These are phyloP conservation scores for Leptoteleia sp. DNA, from an alignment of 1,140 invertebrate species.

Conservation along the genomic window DNA sequence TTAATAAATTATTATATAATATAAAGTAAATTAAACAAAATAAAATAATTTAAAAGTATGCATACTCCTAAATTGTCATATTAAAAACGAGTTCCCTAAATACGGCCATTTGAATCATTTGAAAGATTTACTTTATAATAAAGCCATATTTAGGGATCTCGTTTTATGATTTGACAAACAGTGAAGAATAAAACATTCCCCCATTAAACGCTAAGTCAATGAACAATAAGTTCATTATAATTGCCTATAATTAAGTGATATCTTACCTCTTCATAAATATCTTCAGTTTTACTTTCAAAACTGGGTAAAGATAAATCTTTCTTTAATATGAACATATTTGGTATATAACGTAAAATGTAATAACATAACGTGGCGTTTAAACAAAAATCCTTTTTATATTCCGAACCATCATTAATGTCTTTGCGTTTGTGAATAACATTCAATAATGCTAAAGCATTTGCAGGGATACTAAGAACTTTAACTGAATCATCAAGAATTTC, in stretches of 20 bases:
- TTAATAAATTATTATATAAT: not conserved
- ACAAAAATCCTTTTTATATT: not conserved
- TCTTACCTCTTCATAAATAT: conserved; percentile 1
- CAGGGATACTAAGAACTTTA: conserved; percentile 71
- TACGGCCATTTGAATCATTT: too few relatives aligned
- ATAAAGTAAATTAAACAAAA: not conserved
- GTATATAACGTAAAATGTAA: conserved; percentile 53
- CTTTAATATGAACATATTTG: conserved; percentile 47
- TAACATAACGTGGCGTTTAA: conserved; percentile 61
- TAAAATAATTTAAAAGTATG: too few relatives aligned
- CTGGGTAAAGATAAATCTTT: conserved; percentile 6
- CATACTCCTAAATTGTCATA: too few relatives aligned
- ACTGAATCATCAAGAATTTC: conserved; percentile 47
- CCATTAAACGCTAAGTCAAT: not conserved
- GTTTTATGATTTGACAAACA: too few relatives aligned
- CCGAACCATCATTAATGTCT: not conserved
- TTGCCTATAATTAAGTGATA: too few relatives aligned
- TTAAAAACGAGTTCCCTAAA: too few relatives aligned
- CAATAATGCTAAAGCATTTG: conserved; percentile 68
- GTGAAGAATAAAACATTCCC: too few relatives aligned
- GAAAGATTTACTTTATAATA: too few relatives aligned
- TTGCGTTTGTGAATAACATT: conserved; percentile 40
- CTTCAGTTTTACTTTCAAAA: conserved; percentile 2
- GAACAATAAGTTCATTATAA: too few relatives aligned
- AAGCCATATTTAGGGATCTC: too few relatives aligned